These are phyloP conservation scores for Eubasilissa splendida DNA, from an alignment of 2,888 invertebrate species.

Conservation along the genomic window DNA sequence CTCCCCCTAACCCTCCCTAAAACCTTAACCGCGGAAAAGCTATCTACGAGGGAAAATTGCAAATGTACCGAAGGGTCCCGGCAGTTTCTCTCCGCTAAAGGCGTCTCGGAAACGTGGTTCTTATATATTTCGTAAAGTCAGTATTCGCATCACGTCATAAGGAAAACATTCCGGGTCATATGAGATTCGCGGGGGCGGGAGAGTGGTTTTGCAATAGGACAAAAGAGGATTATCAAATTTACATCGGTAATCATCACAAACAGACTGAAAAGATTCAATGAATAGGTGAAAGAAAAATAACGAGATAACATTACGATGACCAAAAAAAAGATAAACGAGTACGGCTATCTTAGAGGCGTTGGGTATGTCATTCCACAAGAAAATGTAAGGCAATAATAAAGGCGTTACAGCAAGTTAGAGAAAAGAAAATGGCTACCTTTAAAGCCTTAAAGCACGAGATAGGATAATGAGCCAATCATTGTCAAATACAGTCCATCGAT, in stretches of 20 bases:
- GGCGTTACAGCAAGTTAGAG: too few species aligned
- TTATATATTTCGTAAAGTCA: background rate
- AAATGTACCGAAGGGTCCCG: slow-evolving; percentile 14
- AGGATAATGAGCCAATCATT: background rate
- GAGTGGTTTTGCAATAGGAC: background rate
- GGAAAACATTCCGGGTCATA: slow-evolving; percentile 12
- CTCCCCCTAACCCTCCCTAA: background rate
- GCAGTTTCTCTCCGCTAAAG: slow-evolving; percentile 12
- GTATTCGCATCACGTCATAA: slow-evolving; percentile 26
- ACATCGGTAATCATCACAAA: background rate
- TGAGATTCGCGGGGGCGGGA: background rate
- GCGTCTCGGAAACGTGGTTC: slow-evolving; percentile 4
- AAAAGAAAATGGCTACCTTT: too few species aligned
- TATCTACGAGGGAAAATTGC: slow-evolving; percentile 33
- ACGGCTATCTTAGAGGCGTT: background rate
- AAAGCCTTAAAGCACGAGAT: too few species aligned
- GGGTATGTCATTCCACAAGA: too few species aligned
- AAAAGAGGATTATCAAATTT: slow-evolving; percentile 15
- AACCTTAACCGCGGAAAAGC: slow-evolving; percentile 24
- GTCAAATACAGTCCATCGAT: background rate
- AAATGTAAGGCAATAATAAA: too few species aligned
- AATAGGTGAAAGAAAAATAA: background rate
- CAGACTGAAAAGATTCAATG: background rate
- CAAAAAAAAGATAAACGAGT: background rate
- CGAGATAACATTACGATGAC: background rate